These are phyloP conservation scores for Choloepus didactylus DNA, from an alignment of 2,797 vertebrate genomes.

Conservation along the genomic window DNA sequence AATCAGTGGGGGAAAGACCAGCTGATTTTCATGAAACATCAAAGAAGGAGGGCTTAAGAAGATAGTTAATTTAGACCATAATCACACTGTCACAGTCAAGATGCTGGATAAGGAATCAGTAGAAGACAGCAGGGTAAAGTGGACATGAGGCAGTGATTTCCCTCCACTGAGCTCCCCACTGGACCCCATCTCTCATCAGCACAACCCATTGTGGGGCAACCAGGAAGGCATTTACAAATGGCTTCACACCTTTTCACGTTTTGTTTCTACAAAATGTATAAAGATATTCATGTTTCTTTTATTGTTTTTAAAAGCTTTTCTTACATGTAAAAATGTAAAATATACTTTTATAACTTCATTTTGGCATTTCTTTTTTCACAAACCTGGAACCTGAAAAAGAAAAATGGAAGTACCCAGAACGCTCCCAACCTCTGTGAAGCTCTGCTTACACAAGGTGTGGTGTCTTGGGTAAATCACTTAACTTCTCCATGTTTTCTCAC, in stretches of 20 bases:
- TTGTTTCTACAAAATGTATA: not conserved
- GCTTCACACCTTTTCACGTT: not conserved
- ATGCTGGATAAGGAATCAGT: too few species aligned
- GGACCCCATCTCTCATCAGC: too few species aligned
- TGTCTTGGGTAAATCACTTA: not conserved
- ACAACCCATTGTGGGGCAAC: too few species aligned
- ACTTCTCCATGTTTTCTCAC: not conserved
- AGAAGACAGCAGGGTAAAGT: too few species aligned
- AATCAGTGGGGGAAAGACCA: too few species aligned
- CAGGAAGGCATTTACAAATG: too few species aligned
- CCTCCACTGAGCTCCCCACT: too few species aligned
- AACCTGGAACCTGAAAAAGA: not conserved
- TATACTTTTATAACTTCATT: not conserved
- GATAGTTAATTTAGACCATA: too few species aligned
- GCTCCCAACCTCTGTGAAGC: not conserved
- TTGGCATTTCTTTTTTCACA: not conserved
- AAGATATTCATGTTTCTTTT: not conserved
- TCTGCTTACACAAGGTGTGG: not conserved
- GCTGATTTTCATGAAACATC: too few species aligned
- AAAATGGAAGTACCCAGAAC: not conserved
- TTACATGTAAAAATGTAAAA: not conserved
- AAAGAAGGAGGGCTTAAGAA: too few species aligned
- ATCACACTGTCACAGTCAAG: too few species aligned
- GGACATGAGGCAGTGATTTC: too few species aligned
- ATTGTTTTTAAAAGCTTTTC: constrained; percentile 4